These are phyloP conservation scores for Elaeidobius kamerunicus DNA, from an alignment of 2,888 invertebrate genomes.

Conservation along the genomic window DNA sequence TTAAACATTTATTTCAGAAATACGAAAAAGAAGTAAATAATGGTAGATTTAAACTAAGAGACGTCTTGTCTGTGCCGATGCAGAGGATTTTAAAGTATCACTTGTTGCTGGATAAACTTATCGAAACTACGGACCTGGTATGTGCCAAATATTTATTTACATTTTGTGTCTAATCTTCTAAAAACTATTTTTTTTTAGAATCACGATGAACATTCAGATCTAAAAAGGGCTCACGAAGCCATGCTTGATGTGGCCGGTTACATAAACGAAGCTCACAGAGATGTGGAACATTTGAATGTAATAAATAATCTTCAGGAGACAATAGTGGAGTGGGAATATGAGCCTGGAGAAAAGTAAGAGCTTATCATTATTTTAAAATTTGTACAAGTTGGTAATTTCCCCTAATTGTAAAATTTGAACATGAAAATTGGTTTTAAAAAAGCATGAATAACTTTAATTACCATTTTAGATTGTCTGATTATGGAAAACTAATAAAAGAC, in stretches of 20 bases:
- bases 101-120: slow-evolving; percentile 83
- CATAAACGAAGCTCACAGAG: slow-evolving; percentile 96
- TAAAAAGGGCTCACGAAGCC: slow-evolving; percentile 86
- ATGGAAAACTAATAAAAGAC: slow-evolving; percentile 88
- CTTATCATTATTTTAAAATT: no score
- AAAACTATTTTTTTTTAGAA: slow-evolving; percentile 51
- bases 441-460: no score
- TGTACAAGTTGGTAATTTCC: no score
- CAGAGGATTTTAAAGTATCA: slow-evolving; percentile 98
- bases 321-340: slow-evolving; percentile 74
- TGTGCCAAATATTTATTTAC: slow-evolving; percentile 10
- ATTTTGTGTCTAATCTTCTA: neutral
- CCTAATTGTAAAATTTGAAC: no score
- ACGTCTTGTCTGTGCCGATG: slow-evolving; percentile 97
- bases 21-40: slow-evolving; percentile 93
- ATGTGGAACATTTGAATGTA: slow-evolving; percentile 88
- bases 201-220: slow-evolving; percentile 78
- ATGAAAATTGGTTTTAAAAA: no score
- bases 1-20: slow-evolving; percentile 66
- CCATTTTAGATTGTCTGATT: slow-evolving; percentile 63
- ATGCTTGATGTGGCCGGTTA: slow-evolving; percentile 97
- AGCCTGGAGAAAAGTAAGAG: slow-evolving; percentile 66
- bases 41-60: slow-evolving; percentile 90
- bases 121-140: slow-evolving; percentile 51
- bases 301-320: slow-evolving; percentile 88